These are phyloP conservation scores for Papilio aristodemus DNA, from an alignment of 1,140 invertebrate species.

Conservation along the genomic window DNA sequence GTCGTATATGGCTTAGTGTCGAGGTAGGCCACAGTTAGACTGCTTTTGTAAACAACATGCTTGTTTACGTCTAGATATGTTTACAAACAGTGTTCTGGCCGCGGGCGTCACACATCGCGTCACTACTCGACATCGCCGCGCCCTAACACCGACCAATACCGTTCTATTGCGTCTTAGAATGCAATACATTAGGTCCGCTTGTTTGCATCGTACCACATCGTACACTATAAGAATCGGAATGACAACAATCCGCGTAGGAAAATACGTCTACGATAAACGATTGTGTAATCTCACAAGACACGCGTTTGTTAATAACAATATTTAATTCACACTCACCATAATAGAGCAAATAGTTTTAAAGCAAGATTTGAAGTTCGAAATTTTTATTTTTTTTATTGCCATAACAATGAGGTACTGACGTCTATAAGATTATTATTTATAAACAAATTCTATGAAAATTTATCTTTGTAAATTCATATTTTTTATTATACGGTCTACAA, in stretches of 20 bases:
- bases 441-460: no score
- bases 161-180: slow-evolving; percentile 65
- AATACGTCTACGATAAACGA: background rate
- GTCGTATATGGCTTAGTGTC: slow-evolving; percentile 1
- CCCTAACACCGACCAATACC: slow-evolving; percentile 55
- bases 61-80: slow-evolving; percentile 68
- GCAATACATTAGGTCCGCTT: slow-evolving; percentile 37
- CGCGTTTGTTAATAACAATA: background rate
- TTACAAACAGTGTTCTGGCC: slow-evolving; percentile 75
- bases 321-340: no score
- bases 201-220: slow-evolving; percentile 33
- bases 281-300: background rate
- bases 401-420: no score
- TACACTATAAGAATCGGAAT: slow-evolving; percentile 2
- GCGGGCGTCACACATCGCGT: slow-evolving; percentile 56
- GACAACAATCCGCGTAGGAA: background rate
- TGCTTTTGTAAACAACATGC: slow-evolving; percentile 60
- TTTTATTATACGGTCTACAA: no score
- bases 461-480: no score
- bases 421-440: no score
- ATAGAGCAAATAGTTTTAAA: no score
- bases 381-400: no score
- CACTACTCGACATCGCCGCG: slow-evolving; percentile 49
- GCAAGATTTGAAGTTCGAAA: no score
- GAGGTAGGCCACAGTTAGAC: slow-evolving; percentile 31